Conservation (phyloP, 2,797 vertebrate genomes). For the Anabas testudineus region DNA sequence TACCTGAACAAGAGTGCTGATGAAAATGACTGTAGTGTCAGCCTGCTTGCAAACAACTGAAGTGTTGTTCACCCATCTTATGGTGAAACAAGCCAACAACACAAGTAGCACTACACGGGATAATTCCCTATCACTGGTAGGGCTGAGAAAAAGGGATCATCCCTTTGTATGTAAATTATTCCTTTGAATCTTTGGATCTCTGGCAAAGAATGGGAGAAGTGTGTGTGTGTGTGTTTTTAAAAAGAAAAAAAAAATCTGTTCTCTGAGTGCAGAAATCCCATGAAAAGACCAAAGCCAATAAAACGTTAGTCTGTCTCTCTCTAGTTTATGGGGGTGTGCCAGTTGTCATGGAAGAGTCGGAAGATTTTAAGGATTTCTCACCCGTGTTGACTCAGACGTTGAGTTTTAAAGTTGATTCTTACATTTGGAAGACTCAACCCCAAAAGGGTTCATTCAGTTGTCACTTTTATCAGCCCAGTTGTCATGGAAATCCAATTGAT, state of each 20-base stretch:
- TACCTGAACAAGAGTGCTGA: slow-evolving; percentile 80
- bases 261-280: neutral
- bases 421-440: neutral
- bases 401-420: neutral
- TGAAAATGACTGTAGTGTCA: slow-evolving; percentile 74
- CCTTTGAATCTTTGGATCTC: slow-evolving; percentile 56
- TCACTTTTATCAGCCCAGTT: neutral
- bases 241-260: slow-evolving; percentile 10
- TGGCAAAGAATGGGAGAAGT: slow-evolving; percentile 18
- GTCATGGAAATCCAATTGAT: neutral
- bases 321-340: neutral
- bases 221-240: too few relatives aligned
- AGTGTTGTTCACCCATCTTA: slow-evolving; percentile 65
- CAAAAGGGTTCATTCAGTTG: neutral
- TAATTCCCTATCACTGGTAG: slow-evolving; percentile 57
- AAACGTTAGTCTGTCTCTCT: neutral
- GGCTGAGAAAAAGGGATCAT: slow-evolving; percentile 55
- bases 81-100: slow-evolving; percentile 61
- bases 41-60: slow-evolving; percentile 65
- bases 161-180: slow-evolving; percentile 73
- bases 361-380: neutral
- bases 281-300: neutral
- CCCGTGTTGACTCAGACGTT: neutral
- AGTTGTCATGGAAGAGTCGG: neutral
- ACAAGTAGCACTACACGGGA: slow-evolving; percentile 53